Base-by-base conservation (phyloP, 2,888 invertebrate genomes). In the Uloborus plumipes region DNA sequence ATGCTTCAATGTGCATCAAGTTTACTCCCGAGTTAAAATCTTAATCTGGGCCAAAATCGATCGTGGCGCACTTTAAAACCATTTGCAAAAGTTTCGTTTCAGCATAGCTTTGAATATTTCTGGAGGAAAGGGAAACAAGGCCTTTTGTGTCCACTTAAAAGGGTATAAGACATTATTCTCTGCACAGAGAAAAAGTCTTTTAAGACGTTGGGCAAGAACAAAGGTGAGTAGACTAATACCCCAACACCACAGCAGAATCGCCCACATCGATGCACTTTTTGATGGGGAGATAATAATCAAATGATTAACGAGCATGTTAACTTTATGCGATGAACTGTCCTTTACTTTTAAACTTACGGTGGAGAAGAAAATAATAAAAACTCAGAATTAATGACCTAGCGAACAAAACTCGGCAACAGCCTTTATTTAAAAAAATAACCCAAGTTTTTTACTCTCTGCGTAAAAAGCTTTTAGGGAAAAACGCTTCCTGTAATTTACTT, bases 401-500 rank as follows among this genome's bases (percentile, higher is more conserved):
- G 80, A 81, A 81, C 80, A 81, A 81, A 81, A 81, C 80, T 74
- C 80, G 80, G 80, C 80, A 81, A 81, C 74, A 75, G 80, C 62
- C 74, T 74, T 81, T 81, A 74, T 81, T 74, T 74, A 81, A 81
- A 81, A 81, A 81, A 80, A 80, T 74, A 74, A 62, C 26, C 64
- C 14, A 71, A 71, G 49, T 73, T 80, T 74, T 73, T 74, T 74
- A 15, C 69, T 16, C 64, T 61, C 74, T 74, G 58, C 80, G 69
- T 70, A 81, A 81, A 81, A 81, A 81, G 74, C 80, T 81, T 74
- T 81, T 74, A 81, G 80, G 74, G 80, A 75, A 81, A 81, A 81
- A 81, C 70, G 74, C 80, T 81, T 81, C 80, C 80, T 74, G 80
- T 81, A 81, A 81, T 81, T 81, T 81, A 81, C 80, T 81, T 81